Percentiles rank a stretch among this genome's conserved stretches.
phyloP scores from a whole-genome alignment of 2,113 vertebrate genomes.

The Rafetus swinhoei region DNA sequence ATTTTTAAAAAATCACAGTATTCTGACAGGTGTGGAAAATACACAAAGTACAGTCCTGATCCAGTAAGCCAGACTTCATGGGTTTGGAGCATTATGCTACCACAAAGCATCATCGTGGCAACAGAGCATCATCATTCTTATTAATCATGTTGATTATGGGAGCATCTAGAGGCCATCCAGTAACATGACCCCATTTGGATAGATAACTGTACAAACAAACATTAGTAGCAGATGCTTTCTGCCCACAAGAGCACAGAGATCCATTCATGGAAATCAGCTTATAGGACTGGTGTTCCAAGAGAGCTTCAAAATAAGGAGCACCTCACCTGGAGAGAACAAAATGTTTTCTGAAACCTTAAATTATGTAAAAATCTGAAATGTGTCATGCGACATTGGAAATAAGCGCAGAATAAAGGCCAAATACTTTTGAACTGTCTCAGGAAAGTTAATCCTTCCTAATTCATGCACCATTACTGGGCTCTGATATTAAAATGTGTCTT shows the following conservation, averaged over 20 bases:
- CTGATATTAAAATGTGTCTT: conserved; percentile 59
- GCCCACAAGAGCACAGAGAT: neutral
- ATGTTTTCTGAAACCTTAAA: conserved; percentile 57
- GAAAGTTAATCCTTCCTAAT: conserved; percentile 68
- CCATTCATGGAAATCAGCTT: conserved; percentile 30
- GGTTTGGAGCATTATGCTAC: neutral
- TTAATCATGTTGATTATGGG: neutral
- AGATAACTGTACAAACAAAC: neutral
- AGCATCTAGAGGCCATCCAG: neutral
- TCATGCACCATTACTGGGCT: conserved; percentile 62
- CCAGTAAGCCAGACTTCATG: neutral
- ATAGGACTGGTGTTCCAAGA: conserved; percentile 40
- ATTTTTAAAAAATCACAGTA: no score
- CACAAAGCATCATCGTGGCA: neutral
- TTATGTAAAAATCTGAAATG: conserved; percentile 58
- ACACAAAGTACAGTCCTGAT: neutral
- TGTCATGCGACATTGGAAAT: conserved; percentile 57
- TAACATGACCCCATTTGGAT: neutral
- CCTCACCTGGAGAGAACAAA: neutral
- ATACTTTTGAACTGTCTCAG: conserved; percentile 62
- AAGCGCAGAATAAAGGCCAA: conserved; percentile 67
- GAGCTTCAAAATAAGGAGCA: conserved; percentile 17
- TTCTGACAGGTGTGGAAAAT: neutral
- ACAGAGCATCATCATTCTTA: no score
- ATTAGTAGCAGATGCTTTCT: neutral